phyloP scores from a whole-genome alignment of 1,140 invertebrate genomes.

The Spodoptera frugiperda region DNA sequence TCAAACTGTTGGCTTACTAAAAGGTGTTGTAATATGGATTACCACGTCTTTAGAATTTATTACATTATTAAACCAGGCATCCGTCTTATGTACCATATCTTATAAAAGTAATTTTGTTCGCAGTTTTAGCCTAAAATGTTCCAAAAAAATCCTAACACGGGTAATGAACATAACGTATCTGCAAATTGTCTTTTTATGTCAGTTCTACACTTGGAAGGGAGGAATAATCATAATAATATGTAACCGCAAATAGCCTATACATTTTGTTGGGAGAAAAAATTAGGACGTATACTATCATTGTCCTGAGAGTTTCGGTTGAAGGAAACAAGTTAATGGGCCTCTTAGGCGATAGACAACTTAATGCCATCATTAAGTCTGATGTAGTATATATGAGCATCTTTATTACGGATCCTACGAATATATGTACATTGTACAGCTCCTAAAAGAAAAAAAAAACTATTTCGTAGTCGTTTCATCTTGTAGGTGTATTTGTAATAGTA shows the following conservation, averaged over 20 bases:
- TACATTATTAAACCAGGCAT: too few species aligned
- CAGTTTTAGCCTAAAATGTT: too few species aligned
- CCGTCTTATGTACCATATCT: too few species aligned
- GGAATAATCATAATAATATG: background rate
- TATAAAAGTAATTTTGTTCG: too few species aligned
- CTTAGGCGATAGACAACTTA: constrained; percentile 37
- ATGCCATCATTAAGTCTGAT: constrained; percentile 22
- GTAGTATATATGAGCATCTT: constrained; percentile 4
- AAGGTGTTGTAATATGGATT: too few species aligned
- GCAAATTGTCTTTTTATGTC: constrained; percentile 3
- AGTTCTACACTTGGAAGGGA: background rate
- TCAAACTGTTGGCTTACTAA: too few species aligned
- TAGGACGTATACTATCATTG: background rate
- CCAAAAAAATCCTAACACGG: too few species aligned
- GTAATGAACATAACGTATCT: background rate
- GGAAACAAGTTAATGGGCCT: constrained; percentile 29
- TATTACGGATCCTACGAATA: constrained; percentile 14
- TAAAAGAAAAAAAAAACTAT: background rate
- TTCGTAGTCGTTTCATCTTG: too few species aligned
- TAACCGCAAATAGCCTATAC: constrained; percentile 7
- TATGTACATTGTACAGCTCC: background rate
- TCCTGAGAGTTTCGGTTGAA: constrained; percentile 9
- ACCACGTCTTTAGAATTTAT: too few species aligned
- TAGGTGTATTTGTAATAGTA: background rate
- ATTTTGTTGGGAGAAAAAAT: constrained; percentile 9